These are phyloP conservation scores for Chelonoidis abingdonii DNA, from an alignment of 2,113 vertebrate species.

Conservation along the genomic window DNA sequence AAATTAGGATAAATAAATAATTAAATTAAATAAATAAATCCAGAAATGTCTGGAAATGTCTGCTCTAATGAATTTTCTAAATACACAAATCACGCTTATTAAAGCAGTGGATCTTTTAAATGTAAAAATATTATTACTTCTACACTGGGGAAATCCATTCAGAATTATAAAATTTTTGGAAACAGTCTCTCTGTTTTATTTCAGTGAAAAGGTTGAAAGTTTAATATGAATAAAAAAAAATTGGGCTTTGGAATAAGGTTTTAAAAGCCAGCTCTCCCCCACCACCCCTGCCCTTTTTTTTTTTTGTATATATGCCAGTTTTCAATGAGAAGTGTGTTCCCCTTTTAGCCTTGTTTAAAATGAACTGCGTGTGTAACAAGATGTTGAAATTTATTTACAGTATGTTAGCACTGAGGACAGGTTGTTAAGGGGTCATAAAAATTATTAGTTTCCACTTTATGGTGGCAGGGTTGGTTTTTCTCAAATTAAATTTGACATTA, in stretches of 20 bases:
- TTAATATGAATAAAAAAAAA: not conserved
- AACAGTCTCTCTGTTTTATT: constrained; percentile 44
- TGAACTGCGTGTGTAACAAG: constrained; percentile 52
- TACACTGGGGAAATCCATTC: constrained; percentile 61
- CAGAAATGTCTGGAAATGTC: constrained; percentile 52
- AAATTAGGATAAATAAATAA: constrained; percentile 80
- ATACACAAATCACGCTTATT: constrained; percentile 73
- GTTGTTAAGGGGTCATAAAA: constrained; percentile 73
- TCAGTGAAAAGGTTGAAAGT: constrained; percentile 12
- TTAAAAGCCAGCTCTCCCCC: not conserved
- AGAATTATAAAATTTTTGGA: constrained; percentile 62
- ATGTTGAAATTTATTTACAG: constrained; percentile 57
- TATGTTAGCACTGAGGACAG: constrained; percentile 59
- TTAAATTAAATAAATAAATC: constrained; percentile 68
- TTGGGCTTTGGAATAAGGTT: constrained; percentile 17
- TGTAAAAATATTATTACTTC: constrained; percentile 71
- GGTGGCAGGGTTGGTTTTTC: not conserved
- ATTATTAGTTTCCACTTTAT: constrained; percentile 63
- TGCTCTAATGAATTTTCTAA: constrained; percentile 74
- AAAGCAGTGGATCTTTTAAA: constrained; percentile 73
- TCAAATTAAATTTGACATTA: constrained; percentile 29
- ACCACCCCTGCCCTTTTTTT: not conserved
- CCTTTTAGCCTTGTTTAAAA: constrained; percentile 60
- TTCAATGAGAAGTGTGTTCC: constrained; percentile 38
- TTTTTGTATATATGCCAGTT: constrained; percentile 36